phyloP scores from a whole-genome alignment of 2,888 invertebrate genomes.

The Noctua comes region DNA sequence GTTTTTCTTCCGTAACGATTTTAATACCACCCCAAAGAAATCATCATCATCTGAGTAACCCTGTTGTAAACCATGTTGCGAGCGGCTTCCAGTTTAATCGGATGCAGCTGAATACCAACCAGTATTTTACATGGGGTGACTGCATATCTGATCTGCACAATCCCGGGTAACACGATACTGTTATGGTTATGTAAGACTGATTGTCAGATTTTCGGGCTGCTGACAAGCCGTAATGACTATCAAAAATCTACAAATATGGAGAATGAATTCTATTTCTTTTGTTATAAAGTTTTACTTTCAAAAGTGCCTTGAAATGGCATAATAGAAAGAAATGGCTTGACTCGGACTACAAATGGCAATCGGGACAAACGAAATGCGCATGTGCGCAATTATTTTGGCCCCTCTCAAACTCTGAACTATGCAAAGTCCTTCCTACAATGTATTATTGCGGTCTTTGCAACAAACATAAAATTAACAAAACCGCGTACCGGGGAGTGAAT shows the following conservation, averaged over 20 bases:
- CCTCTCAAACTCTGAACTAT: background rate
- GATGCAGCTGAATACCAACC: background rate
- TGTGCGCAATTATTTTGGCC: background rate
- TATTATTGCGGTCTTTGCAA: conserved; percentile 19
- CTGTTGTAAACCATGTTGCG: background rate
- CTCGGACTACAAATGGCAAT: background rate
- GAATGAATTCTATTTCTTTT: background rate
- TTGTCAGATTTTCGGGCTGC: background rate
- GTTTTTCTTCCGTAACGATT: background rate
- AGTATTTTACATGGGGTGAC: background rate
- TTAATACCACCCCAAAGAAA: background rate
- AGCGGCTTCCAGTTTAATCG: background rate
- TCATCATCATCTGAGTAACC: background rate
- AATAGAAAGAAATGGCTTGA: background rate
- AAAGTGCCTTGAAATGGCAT: background rate
- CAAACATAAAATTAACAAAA: conserved; percentile 37
- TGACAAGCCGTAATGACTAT: background rate
- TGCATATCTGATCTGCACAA: background rate
- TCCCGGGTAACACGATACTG: background rate
- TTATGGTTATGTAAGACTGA: background rate
- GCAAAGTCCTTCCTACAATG: conserved; percentile 1
- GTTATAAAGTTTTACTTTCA: background rate
- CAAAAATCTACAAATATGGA: background rate
- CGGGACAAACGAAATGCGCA: background rate
- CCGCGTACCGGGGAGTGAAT: conserved; percentile 28